phyloP scores from a whole-genome alignment of 2,888 invertebrate genomes.

The Catocala fraxini region DNA sequence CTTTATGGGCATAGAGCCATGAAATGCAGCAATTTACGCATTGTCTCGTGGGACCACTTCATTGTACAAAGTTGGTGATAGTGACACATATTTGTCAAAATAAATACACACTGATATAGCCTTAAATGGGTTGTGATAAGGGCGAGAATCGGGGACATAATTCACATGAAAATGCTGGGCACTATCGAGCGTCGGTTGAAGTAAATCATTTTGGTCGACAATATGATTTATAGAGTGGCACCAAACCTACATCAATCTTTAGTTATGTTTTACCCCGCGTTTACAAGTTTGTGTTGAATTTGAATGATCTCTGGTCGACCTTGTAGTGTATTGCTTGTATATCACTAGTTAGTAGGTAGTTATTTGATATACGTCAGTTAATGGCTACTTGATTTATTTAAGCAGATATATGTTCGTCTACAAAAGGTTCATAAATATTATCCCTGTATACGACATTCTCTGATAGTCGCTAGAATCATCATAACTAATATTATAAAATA shows the following conservation, averaged over 20 bases:
- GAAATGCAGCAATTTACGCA: constrained; percentile 58
- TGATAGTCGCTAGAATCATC: too few relatives aligned
- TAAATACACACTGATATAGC: constrained; percentile 33
- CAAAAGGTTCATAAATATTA: too few relatives aligned
- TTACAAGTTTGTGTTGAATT: constrained; percentile 28
- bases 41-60: constrained; percentile 56
- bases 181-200: constrained; percentile 30
- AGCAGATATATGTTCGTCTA: too few relatives aligned
- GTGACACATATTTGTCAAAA: constrained; percentile 40
- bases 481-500: too few relatives aligned
- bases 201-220: constrained; percentile 48
- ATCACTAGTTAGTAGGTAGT: background rate
- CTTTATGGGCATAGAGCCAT: constrained; percentile 60
- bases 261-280: constrained; percentile 34
- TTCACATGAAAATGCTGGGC: constrained; percentile 15
- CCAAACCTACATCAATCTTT: constrained; percentile 39
- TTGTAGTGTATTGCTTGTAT: constrained; percentile 21
- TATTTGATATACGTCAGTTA: too few relatives aligned
- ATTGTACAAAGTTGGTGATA: constrained; percentile 42
- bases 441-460: too few relatives aligned
- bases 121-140: constrained; percentile 30
- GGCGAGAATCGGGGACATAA: constrained; percentile 24
- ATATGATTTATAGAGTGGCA: constrained; percentile 46
- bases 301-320: constrained; percentile 22
- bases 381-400: too few relatives aligned